Base-by-base conservation (phyloP, 2,797 vertebrate species). In the Pitangus sulphuratus region DNA sequence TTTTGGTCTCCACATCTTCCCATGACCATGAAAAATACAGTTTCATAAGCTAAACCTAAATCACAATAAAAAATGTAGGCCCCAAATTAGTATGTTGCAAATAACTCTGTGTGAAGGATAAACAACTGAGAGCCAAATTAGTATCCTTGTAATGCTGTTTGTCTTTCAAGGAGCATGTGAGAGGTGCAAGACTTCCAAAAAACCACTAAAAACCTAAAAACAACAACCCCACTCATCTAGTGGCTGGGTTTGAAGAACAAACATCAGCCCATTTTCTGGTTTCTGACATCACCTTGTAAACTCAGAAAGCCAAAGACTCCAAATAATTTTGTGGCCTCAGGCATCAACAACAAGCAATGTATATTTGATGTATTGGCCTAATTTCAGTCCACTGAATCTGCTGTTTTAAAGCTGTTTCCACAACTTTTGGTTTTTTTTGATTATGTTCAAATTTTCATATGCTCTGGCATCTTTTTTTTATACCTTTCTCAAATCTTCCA, bases 281-380 rank as follows among this genome's bases (percentile, higher is more conserved):
- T 91, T 94, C 71, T 90, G 48, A 66, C 6, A 0, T 89, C 81
- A 75, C 90, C 83, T 94, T 80, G 69, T 82, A 87, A 61, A 88
- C 45, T 50, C 21, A 92, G 76, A 94, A 95, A 95, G 54, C 84
- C 90, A 90, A 91, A 81, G 94, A 91, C 72, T 97, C 84, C 89
- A 93, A 93, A 83, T 84, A 85, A 88, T 94, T 93, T 80, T 89
- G 62, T 90, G 68, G 82, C 96, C 92, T 86, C 74, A 28, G 91
- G 94, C 92, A 89, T 90, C 83, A 94, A 92, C 83, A 97, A 64
- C 77, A 90, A 95, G 89, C 81, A 93, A 85, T 45, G 57, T 84
- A 89, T 94, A 91, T 87, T 95, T 92, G 65, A 90, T 84, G 81
- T 61, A 83, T 88, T 96, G 60, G 66, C 84, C 76, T 95, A 75